phyloP scores from a whole-genome alignment of 2,113 vertebrate genomes.

The Chaetorhynchus papuensis region DNA sequence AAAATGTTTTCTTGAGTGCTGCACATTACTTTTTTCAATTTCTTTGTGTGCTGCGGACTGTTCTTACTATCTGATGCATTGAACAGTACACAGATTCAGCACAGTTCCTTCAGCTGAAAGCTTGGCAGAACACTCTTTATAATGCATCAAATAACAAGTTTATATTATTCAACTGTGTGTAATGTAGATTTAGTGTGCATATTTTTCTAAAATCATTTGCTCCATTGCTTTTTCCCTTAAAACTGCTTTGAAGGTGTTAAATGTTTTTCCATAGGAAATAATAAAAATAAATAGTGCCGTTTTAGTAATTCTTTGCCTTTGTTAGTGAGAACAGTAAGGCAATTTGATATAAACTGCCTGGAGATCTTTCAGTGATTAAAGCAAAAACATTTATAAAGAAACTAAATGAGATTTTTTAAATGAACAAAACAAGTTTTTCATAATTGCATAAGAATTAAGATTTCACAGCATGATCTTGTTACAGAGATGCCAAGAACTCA shows the following conservation, averaged over 20 bases:
- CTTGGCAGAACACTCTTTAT: background rate
- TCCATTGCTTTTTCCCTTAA: background rate
- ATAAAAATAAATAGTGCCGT: background rate
- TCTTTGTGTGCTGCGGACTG: background rate
- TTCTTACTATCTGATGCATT: background rate
- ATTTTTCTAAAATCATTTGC: background rate
- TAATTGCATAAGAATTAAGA: conserved; percentile 23
- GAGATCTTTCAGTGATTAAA: conserved; percentile 32
- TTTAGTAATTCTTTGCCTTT: background rate
- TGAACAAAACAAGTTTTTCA: background rate
- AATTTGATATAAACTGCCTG: conserved; percentile 1
- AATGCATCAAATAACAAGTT: background rate
- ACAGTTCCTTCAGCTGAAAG: background rate
- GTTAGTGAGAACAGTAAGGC: background rate
- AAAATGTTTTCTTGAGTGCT: background rate
- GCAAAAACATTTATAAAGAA: background rate
- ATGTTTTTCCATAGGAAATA: background rate
- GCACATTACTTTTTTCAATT: background rate
- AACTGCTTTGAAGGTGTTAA: background rate
- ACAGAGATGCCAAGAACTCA: background rate
- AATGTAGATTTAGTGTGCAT: background rate
- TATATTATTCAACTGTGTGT: background rate
- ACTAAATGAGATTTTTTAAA: conserved; percentile 10
- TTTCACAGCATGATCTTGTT: conserved; percentile 27
- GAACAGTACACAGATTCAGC: background rate